phyloP scores from a whole-genome alignment of 2,888 invertebrate genomes.

The Dryococelus australis region DNA sequence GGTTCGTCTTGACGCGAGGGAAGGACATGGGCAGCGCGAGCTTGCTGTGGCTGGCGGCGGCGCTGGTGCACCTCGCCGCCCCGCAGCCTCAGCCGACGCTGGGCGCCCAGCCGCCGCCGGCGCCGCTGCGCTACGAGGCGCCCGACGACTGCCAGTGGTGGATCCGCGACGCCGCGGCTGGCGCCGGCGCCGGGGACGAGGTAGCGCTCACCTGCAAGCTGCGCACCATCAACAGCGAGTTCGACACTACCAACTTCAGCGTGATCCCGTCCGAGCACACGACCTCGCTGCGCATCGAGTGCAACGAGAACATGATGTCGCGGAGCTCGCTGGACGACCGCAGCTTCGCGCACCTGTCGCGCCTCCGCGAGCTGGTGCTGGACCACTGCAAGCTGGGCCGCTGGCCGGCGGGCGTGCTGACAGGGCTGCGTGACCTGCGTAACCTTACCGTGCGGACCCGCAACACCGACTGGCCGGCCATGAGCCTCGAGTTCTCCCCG shows the following conservation, averaged over 20 bases:
- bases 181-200: constrained; percentile 63
- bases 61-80: not conserved
- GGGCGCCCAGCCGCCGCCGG: constrained; percentile 46
- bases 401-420: constrained; percentile 81
- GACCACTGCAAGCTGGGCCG: constrained; percentile 87
- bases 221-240: constrained; percentile 85
- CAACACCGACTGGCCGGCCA: constrained; percentile 84
- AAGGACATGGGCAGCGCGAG: not conserved
- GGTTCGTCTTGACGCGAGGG: not conserved
- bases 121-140: constrained; percentile 73
- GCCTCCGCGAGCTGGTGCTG: constrained; percentile 80
- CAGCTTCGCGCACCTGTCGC: constrained; percentile 80
- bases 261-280: constrained; percentile 86
- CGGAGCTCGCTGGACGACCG: constrained; percentile 79
- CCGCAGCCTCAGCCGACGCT: constrained; percentile 55
- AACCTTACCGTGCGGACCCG: constrained; percentile 87
- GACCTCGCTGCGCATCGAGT: constrained; percentile 78
- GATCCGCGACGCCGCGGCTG: constrained; percentile 64
- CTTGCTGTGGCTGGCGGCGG: not conserved
- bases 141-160: constrained; percentile 88
- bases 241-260: constrained; percentile 87
- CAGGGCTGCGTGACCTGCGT: constrained; percentile 79
- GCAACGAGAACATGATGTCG: constrained; percentile 80
- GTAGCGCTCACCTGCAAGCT: constrained; percentile 81
- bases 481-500: constrained; percentile 82